phyloP scores from a whole-genome alignment of 2,113 vertebrate species.

The Mobula birostris region DNA sequence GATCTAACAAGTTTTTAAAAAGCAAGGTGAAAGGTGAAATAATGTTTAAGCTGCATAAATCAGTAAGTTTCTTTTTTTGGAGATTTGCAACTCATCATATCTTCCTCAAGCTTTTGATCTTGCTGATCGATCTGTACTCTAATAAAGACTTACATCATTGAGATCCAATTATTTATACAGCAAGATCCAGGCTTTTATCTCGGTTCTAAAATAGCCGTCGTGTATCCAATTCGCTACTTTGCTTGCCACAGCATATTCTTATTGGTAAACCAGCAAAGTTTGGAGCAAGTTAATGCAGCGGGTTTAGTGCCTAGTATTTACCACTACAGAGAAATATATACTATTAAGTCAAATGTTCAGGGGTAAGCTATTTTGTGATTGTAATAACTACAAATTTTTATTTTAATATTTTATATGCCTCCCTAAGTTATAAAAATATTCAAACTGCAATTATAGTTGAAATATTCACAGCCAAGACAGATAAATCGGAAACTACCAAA shows the following conservation, averaged over 20 bases:
- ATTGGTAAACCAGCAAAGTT: neutral
- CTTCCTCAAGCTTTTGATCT: no score
- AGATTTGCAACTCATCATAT: no score
- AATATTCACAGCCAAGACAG: constrained; percentile 3
- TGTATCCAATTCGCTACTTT: neutral
- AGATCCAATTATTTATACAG: neutral
- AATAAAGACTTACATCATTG: neutral
- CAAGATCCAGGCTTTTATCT: neutral
- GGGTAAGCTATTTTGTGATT: neutral
- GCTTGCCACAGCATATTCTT: neutral
- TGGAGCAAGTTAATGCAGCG: neutral
- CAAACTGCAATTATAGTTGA: neutral
- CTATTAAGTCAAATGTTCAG: neutral
- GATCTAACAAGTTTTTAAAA: neutral
- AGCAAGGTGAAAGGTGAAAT: neutral
- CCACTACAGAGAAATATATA: neutral
- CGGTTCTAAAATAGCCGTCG: no score
- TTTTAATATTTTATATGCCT: neutral
- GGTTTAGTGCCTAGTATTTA: neutral
- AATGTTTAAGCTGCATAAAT: no score
- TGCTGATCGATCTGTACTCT: no score
- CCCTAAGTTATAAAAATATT: neutral
- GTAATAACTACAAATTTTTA: neutral
- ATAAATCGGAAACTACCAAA: neutral
- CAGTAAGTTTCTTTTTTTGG: no score